Evolutionary conservation across 2,888 invertebrate genomes (phyloP).

Genomic region (Monopis laevigella): DNA sequence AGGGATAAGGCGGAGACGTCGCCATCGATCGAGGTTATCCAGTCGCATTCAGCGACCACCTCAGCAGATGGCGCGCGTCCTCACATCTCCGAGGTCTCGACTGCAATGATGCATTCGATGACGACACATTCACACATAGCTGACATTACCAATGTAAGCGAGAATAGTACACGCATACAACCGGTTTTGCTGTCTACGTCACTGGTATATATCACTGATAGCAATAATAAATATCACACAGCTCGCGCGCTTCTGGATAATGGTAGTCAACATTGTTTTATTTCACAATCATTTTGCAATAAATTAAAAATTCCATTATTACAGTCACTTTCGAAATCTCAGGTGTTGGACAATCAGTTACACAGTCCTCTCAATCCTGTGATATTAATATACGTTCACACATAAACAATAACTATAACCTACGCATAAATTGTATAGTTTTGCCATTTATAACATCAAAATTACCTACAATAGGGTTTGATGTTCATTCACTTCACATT

Average conservation of each 20-base stretch:
- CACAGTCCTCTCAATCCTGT: constrained; percentile 1
- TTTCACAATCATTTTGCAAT: constrained; percentile 14
- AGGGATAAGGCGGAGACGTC: too few species aligned
- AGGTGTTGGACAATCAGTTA: constrained; percentile 14
- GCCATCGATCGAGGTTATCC: too few species aligned
- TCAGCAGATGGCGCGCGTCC: too few species aligned
- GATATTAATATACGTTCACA: constrained; percentile 7
- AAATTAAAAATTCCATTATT: constrained; percentile 14
- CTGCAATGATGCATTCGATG: too few species aligned
- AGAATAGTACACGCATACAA: too few species aligned
- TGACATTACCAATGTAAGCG: too few species aligned
- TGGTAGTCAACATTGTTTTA: constrained; percentile 14
- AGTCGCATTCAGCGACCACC: too few species aligned
- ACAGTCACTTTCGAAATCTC: constrained; percentile 18
- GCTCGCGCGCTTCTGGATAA: constrained; percentile 9
- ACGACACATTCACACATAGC: too few species aligned
- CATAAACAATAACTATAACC: not conserved
- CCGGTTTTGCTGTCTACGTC: too few species aligned
- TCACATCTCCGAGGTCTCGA: too few species aligned
- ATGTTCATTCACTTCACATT: not conserved
- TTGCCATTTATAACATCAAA: constrained; percentile 14
- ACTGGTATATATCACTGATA: too few species aligned
- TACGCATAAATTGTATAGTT: constrained; percentile 10
- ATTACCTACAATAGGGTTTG: not conserved
- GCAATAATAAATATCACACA: too few species aligned